These are phyloP conservation scores for Leptinotarsa juncta DNA, from an alignment of 2,888 invertebrate species.

Conservation along the genomic window DNA sequence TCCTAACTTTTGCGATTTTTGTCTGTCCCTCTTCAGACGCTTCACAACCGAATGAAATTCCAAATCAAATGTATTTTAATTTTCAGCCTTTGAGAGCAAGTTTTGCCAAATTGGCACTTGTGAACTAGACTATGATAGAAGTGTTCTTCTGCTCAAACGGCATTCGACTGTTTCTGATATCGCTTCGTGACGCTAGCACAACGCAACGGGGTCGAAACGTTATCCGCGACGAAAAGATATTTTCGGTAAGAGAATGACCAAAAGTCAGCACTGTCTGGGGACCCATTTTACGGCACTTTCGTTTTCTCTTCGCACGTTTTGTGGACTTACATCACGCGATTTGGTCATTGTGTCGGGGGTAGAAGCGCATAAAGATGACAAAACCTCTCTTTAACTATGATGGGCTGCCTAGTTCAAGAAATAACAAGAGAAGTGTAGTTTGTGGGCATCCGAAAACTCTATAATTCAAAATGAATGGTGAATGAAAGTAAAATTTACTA, in stretches of 20 bases:
- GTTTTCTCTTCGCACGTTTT: slow-evolving; percentile 12
- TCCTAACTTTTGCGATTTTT: too few relatives aligned
- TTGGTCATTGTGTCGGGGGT: slow-evolving; percentile 14
- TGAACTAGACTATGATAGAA: too few relatives aligned
- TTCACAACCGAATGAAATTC: too few relatives aligned
- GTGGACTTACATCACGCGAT: slow-evolving; percentile 24
- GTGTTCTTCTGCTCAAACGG: not conserved
- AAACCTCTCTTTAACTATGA: slow-evolving; percentile 23
- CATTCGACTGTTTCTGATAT: slow-evolving; percentile 35
- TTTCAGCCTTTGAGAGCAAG: too few relatives aligned
- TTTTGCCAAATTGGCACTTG: too few relatives aligned
- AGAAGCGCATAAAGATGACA: slow-evolving; percentile 16
- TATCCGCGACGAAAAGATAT: slow-evolving; percentile 16
- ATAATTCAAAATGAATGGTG: not conserved
- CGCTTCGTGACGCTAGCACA: slow-evolving; percentile 21
- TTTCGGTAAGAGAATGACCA: slow-evolving; percentile 26
- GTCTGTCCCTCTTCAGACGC: too few relatives aligned
- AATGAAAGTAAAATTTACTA: too few relatives aligned
- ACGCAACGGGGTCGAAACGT: slow-evolving; percentile 21
- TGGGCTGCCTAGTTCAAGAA: slow-evolving; percentile 16
- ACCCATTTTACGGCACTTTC: slow-evolving; percentile 28
- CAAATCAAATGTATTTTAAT: too few relatives aligned
- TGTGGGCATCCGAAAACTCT: not conserved
- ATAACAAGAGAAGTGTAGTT: slow-evolving; percentile 2
- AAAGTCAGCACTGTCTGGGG: slow-evolving; percentile 23